Evolutionary conservation across 2,888 invertebrate species (phyloP), one percentile per base, ranked within the genome.

Genomic region (Schizaphis graminum): DNA sequence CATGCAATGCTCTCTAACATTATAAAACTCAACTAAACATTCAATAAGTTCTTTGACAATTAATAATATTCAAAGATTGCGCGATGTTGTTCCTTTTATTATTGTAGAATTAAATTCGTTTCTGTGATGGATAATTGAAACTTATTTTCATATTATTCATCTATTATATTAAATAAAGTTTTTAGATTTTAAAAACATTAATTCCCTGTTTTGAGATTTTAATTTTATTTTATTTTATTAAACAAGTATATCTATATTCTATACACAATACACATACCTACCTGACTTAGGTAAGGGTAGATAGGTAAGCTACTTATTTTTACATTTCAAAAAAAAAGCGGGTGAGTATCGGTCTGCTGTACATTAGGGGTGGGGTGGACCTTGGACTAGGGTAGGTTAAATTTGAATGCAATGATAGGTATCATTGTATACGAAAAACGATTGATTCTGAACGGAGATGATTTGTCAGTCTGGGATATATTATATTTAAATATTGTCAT

Each of bases 31-130:
- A 49, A 90, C 90, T 90, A 90, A 8, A 47, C 49, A 0, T 67
- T 90, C 24, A 67, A 67, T 49, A 49, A 13, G 67, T 49, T 35
- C 0, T 49, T 21, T 21, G 47, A n/a, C 10, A 1, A 11, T n/a
- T 47, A n/a, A 47, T 90, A 67, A 11, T 47, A 24, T n/a, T 26
- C 67, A 67, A 49, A 90, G 90, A 90, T 67, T 24, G 35, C 90
- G 90, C 11, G 8, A 28, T 56, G 53, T n/a, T n/a, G n/a, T 90
- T 53, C 77, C 7, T 77, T 77, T 77, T 77, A 77, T 21, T 35
- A 77, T 21, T 35, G 21, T 77, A 8, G 8, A 77, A 77, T 77
- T 35, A 77, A 77, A 77, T n/a, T 24, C 1, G 2, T 28, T 7
- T 77, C 35, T 41, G 35, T 35, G 35, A 77, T 77, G 0, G 8